Base-by-base conservation (phyloP, 1,140 invertebrate genomes). In the Varroa destructor region DNA sequence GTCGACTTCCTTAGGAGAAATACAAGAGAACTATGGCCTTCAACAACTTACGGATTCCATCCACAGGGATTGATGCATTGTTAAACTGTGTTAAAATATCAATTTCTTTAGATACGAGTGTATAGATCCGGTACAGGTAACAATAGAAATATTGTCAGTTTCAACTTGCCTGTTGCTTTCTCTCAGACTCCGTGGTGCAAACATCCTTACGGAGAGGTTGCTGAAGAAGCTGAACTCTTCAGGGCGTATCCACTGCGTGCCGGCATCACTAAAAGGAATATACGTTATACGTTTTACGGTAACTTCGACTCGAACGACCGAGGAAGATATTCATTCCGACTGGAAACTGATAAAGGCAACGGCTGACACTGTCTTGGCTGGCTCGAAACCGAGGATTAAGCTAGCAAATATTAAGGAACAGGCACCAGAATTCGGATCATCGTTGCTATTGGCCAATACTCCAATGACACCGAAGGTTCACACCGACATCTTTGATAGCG, bases 381-480 rank as follows among this genome's bases (percentile, higher is more conserved):
- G 56, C 57, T 71, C 43, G 71, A 74, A 43, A 72, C 74, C 42
- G 25, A 46, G 43, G 64, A 72, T 71, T 10, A 73, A 74, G 36
- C 71, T 78, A 43, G 71, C 79, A 87, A 90, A 92, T 78, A 90
- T 88, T 4, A 86, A 87, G 73, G 86, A 88, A 56, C 76, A 87
- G 72, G 80, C 81, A 71, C 77, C 89, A 73, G 86, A 90, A 64
- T 97, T 95, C 77, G 93, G 93, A 8, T 93, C 93, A 14, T 96
- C 92, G 79, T 82, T 98, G 25, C 80, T 98, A 42, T 87, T 94
- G 8, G 81, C 81, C 74, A 96, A 97, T 79, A 91, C 90, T 40
- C 93, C 93, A 0, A 92, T 95, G 87, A 95, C 92, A 42, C 93
- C 94, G 0, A 97, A 97, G 82, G 89, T 98, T 36, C 90, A 97